Conservation (phyloP, 2,797 vertebrate species). For the Macropus fuliginosus region DNA sequence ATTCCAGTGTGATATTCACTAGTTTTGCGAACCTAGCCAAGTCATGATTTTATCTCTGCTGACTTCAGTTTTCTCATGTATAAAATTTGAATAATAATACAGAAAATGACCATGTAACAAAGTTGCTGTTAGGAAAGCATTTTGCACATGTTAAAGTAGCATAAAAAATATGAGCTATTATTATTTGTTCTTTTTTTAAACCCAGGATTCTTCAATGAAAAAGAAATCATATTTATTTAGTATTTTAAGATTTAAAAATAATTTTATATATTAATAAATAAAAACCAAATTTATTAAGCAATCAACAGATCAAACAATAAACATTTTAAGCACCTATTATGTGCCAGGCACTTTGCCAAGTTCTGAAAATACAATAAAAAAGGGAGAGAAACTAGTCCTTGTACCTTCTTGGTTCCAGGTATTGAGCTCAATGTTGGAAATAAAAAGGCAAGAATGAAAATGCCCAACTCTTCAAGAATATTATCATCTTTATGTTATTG, state of each 20-base stretch:
- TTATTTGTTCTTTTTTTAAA: neutral
- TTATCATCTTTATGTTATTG: neutral
- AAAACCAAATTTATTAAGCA: neutral
- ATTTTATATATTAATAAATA: neutral
- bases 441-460: no score
- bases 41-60: neutral
- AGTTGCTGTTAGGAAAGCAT: neutral
- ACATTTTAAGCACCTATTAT: neutral
- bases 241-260: neutral
- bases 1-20: neutral
- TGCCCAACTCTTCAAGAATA: neutral
- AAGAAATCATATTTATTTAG: neutral
- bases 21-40: neutral
- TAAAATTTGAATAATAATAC: neutral
- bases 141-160: neutral
- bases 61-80: neutral
- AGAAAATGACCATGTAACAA: neutral
- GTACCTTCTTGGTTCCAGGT: neutral
- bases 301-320: neutral
- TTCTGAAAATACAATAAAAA: neutral
- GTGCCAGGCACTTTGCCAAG: neutral
- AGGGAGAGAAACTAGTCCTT: neutral
- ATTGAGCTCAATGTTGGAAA: neutral
- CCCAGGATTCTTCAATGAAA: neutral
- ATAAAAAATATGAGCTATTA: no score